Evolutionary conservation across 2,888 invertebrate genomes (phyloP), one percentile per base, ranked within the genome.

Genomic region (Notodonta dromedarius): DNA sequence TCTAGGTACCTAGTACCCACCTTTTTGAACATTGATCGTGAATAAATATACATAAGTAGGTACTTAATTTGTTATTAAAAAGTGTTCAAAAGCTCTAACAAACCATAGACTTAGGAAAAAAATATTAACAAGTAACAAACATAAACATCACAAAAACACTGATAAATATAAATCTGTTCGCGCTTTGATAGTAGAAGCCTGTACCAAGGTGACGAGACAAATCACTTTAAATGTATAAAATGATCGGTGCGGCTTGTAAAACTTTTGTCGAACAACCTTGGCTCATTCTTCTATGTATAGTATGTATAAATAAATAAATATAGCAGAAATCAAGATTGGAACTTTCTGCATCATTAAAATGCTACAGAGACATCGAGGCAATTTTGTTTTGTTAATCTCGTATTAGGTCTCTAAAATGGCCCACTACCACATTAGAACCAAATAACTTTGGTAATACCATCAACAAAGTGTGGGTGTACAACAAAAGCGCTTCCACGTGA

Each of bases 191-290:
- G 24, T 24, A 24, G 2, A 24, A 24, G 24, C 24, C 24, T 24
- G 24, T 24, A 24, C 13, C 51, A 52, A 52, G 51, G 51, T 52
- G 24, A 52, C 16, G 16, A 16, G 51, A 52, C 51, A 52, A 24
- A 52, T 52, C 11, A 32, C 7, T 52, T 32, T 24, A 24, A 24
- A 24, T 24, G 4, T 52, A 9, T 32, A 52, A 50, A 52, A 16
- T 5, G 51, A 24, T 24, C 51, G 32, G 51, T 9, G 16, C 51
- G 51, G 11, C 32, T 16, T 13, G 16, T 32, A 24, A 52, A 32
- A 32, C 12, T 24, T 52, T 16, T 32, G 12, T 52, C 51, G 32
- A 52, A 52, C 51, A 52, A 52, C 51, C 51, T 52, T 52, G 51
- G 24, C 12, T 52, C 51, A 24, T 52, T 52, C 4, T 24, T 32